Conservation (phyloP, 2,888 invertebrate species). For the Chrysina gloriosa region DNA sequence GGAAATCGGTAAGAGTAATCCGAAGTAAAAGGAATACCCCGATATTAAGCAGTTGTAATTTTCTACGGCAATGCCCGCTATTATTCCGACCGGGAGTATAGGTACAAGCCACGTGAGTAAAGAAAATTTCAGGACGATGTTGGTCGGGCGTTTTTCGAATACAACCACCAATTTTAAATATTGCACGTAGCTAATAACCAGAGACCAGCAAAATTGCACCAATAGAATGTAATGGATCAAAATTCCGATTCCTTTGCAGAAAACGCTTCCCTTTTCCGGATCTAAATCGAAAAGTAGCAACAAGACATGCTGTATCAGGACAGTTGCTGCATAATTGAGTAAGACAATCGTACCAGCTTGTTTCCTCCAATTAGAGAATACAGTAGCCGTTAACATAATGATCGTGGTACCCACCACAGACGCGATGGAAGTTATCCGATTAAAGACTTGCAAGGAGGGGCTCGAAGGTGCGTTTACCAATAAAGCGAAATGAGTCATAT, state of each 20-base stretch:
- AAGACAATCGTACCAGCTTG: conserved; percentile 10
- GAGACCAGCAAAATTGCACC: conserved; percentile 37
- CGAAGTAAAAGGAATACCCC: conserved; percentile 19
- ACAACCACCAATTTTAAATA: conserved; percentile 29
- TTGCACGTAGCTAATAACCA: conserved; percentile 34
- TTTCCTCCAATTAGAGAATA: conserved; percentile 34
- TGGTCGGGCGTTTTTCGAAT: not conserved
- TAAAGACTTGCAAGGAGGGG: not conserved
- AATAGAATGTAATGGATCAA: conserved; percentile 25
- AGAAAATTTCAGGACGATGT: not conserved
- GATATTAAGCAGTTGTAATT: conserved; percentile 29
- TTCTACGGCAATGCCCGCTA: not conserved
- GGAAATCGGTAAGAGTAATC: conserved; percentile 11
- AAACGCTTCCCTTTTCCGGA: not conserved
- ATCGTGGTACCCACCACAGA: conserved; percentile 19
- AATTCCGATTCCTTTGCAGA: conserved; percentile 16
- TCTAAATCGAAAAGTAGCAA: conserved; percentile 11
- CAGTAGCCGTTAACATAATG: conserved; percentile 23
- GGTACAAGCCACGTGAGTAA: conserved; percentile 28
- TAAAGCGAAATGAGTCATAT: conserved; percentile 39
- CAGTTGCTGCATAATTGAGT: conserved; percentile 19
- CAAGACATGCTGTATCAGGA: conserved; percentile 24
- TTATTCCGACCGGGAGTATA: conserved; percentile 10
- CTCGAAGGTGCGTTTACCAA: conserved; percentile 23
- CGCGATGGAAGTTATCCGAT: not conserved